Conservation (phyloP, 2,113 vertebrate species). For the Aegypius monachus region DNA sequence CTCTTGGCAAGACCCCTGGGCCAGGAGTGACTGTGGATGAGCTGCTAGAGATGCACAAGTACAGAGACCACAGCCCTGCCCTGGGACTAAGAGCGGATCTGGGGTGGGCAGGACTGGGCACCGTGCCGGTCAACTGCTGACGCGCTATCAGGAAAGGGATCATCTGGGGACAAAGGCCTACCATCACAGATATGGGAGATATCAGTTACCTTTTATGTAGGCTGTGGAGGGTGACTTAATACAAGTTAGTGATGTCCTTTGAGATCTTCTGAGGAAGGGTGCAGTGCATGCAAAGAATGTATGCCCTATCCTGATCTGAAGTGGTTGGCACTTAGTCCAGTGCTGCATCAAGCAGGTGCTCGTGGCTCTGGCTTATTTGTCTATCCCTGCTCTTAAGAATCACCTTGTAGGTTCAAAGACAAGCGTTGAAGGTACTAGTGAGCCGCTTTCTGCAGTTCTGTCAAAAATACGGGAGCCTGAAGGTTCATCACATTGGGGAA, state of each 20-base stretch:
- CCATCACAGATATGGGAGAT: not conserved
- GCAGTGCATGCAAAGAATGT: not conserved
- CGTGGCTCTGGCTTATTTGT: not conserved
- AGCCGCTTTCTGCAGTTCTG: not conserved
- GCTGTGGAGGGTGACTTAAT: not conserved
- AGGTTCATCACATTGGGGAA: constrained; percentile 33
- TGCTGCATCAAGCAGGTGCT: not conserved
- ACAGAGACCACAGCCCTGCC: not conserved
- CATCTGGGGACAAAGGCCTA: not conserved
- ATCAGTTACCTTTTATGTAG: not conserved
- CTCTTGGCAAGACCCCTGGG: not conserved
- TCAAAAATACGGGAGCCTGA: not conserved
- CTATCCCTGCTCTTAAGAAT: not conserved
- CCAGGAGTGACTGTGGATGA: not conserved
- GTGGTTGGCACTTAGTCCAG: not conserved
- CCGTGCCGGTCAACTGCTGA: not conserved
- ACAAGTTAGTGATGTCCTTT: not conserved
- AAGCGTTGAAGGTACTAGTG: not conserved
- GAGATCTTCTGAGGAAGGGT: not conserved
- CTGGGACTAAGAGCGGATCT: rapidly evolving
- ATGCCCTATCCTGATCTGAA: too few species aligned
- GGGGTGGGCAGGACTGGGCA: not conserved
- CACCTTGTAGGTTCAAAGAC: not conserved
- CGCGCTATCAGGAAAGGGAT: not conserved
- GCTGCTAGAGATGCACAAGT: not conserved